A percentile compares a stretch with the other conserved stretches of the same genome.
Conservation (phyloP, 2,888 invertebrate genomes). For the Lycophotia porphyrea region DNA sequence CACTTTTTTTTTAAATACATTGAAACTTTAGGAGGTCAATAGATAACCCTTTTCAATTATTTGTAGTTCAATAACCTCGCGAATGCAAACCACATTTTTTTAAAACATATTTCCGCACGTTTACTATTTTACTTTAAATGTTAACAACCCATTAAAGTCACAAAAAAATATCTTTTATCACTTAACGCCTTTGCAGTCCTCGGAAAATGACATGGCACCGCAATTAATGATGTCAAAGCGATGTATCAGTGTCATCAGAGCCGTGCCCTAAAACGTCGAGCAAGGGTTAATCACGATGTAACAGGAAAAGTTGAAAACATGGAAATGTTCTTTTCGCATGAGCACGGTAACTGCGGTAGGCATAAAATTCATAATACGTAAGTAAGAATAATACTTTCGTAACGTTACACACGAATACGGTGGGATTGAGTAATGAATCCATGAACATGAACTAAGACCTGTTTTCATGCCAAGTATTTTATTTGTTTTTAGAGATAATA, state of each 20-base stretch:
- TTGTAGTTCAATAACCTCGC: slow-evolving; percentile 25
- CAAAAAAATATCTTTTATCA: background rate
- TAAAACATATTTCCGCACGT: slow-evolving; percentile 11
- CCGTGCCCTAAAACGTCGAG: background rate
- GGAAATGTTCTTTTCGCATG: slow-evolving; percentile 25
- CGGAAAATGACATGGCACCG: slow-evolving; percentile 5
- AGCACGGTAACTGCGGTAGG: background rate
- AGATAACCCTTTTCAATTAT: slow-evolving; percentile 4
- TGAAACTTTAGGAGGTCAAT: slow-evolving; percentile 23
- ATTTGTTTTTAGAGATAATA: background rate
- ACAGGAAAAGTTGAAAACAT: slow-evolving; percentile 13
- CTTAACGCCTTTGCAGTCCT: background rate
- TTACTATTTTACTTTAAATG: slow-evolving; percentile 26
- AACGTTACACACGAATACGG: slow-evolving; percentile 36
- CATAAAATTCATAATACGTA: slow-evolving; percentile 16
- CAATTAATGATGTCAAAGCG: slow-evolving; percentile 10
- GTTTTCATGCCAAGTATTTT: background rate
- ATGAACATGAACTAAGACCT: no score
- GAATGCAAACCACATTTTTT: background rate
- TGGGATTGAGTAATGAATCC: background rate
- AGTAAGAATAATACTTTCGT: slow-evolving; percentile 31
- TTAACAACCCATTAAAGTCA: background rate
- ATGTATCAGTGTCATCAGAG: background rate
- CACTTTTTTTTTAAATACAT: slow-evolving; percentile 6
- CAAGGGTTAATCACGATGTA: background rate